Percentiles rank a stretch among this genome's conserved stretches.
Conservation (phyloP, 2,113 vertebrate genomes). For the Ptilonorhynchus violaceus region DNA sequence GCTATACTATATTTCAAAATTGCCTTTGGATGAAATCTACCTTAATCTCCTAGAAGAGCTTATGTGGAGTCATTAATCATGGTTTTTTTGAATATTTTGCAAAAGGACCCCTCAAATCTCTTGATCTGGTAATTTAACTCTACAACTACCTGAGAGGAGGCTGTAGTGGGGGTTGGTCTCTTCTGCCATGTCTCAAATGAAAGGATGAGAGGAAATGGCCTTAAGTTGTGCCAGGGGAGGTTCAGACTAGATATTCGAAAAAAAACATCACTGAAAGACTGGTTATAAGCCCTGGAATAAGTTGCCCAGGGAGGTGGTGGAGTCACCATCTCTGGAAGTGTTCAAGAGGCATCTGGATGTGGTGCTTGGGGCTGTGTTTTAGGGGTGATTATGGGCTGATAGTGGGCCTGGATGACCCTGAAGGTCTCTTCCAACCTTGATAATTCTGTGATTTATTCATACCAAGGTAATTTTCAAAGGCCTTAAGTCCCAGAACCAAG, state of each 20-base stretch:
- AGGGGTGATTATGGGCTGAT: background rate
- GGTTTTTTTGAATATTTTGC: background rate
- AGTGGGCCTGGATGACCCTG: background rate
- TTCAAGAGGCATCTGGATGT: background rate
- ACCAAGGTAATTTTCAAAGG: background rate
- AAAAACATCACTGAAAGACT: background rate
- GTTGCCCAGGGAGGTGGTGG: background rate
- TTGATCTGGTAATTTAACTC: background rate
- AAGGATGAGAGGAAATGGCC: background rate
- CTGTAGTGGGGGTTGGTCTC: background rate
- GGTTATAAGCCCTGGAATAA: background rate
- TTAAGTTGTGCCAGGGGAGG: background rate
- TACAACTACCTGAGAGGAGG: background rate
- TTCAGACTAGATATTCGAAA: background rate
- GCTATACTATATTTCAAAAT: background rate
- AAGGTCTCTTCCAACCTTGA: background rate
- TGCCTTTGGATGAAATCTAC: background rate
- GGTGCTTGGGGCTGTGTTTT: background rate
- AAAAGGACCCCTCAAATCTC: background rate
- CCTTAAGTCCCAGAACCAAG: fast-evolving
- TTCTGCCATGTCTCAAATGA: background rate
- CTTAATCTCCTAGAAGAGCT: background rate
- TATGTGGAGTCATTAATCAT: background rate
- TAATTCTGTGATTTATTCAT: background rate
- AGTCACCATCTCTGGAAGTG: background rate